Evolutionary conservation across 2,888 invertebrate species (phyloP).

Genomic region (Drosophila eohydei): DNA sequence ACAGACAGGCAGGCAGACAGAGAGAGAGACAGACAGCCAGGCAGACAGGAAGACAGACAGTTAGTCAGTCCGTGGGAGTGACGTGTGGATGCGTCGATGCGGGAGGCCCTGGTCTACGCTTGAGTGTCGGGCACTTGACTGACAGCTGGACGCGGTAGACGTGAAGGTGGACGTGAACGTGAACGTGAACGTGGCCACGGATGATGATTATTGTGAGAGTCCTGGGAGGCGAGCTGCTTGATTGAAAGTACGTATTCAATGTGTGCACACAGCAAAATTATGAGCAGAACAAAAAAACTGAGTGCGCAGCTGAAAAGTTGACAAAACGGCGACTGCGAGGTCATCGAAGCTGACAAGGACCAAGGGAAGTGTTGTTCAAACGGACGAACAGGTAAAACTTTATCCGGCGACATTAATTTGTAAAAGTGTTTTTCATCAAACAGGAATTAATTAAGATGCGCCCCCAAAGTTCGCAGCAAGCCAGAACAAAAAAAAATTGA

Average conservation of each 20-base stretch:
- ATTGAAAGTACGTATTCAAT: conserved; percentile 81
- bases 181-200: conserved; percentile 33
- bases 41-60: conserved; percentile 38
- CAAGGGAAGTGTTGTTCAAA: conserved; percentile 24
- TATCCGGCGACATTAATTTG: conserved; percentile 71
- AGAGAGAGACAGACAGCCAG: conserved; percentile 11
- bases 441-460: conserved; percentile 84
- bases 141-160: conserved; percentile 74
- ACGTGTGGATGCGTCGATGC: conserved; percentile 48
- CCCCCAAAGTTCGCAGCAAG: conserved; percentile 41
- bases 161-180: conserved; percentile 53
- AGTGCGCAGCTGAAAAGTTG: conserved; percentile 70
- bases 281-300: conserved; percentile 65
- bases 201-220: conserved; percentile 49
- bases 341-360: conserved; percentile 56
- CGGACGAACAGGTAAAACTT: conserved; percentile 72
- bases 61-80: conserved; percentile 62
- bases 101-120: conserved; percentile 41
- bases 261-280: conserved; percentile 70
- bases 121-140: conserved; percentile 71
- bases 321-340: conserved; percentile 63
- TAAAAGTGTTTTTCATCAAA: conserved; percentile 83
- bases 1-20: conserved; percentile 38
- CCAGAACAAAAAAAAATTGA: background rate
- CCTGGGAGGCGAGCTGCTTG: conserved; percentile 55